Evolutionary conservation across 2,888 invertebrate species (phyloP), one percentile per base, ranked within the genome.

Genomic region (Volucella inanis): DNA sequence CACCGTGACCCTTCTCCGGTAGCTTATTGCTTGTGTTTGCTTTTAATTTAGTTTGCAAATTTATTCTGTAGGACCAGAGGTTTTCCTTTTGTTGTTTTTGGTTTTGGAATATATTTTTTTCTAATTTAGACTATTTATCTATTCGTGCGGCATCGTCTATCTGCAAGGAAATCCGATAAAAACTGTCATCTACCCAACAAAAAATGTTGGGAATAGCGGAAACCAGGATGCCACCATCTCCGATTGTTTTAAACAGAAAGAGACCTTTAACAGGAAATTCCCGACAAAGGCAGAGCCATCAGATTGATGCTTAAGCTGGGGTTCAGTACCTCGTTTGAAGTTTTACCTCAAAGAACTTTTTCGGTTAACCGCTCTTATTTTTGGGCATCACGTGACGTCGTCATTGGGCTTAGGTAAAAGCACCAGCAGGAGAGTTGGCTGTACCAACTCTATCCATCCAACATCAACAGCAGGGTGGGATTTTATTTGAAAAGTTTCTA

Each of bases 31-130:
- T 71, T 68, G 68, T 85, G 76, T 85, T 85, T 85, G 67, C 76
- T 41, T 85, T 85, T 85, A 85, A 85, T 85, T 85, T 85, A 71
- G 81, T 85, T 77, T 76, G 67, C 76, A 85, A 85, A 85, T 85
- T 81, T 85, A 85, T 85, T 81, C 39, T 43, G 76, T 81, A 77
- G 81, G 70, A 79, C 65, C 43, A 54, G 49, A 45, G 65, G 65
- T 70, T 79, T 50, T 31, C 6, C 31, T 0, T 31, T 31, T 31
- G 6, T 31, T 31, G 31, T 3, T 31, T 31, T 31, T 31, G 31
- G 31, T 31, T 31, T 31, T 31, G 6, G 31, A 31, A 31, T 31
- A 6, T 31, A 6, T 52, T 38, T 62, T 47, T 62, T 62, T 52
- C 3, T 10, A 15, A 18, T 39, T 43, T 12, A 47, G 47, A 62